Base-by-base conservation (phyloP, 2,888 invertebrate genomes). In the Sympetrum striolatum region DNA sequence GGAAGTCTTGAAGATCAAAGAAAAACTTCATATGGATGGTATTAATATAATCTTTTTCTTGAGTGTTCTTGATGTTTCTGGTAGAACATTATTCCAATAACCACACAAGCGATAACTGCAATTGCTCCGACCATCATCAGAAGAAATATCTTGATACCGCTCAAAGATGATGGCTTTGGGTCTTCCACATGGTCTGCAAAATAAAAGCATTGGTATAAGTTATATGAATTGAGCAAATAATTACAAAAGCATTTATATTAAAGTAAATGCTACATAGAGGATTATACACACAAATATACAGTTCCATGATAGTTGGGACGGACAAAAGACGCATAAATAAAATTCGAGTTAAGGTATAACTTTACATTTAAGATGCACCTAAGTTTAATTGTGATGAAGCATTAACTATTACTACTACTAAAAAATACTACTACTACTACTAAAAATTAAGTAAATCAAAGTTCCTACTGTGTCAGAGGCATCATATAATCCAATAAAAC, bases 31-130 rank as follows among this genome's bases (percentile, higher is more conserved):
- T 22, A 35, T 60, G 86, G 37, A 53, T n/a, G 37, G 12, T 3
- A 37, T 64, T 64, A 97, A 93, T 97, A 96, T 94, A 98, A 97
- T 92, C 98, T 96, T 94, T 99, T 99, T 92, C 98, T 95, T 91
- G 96, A 96, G 92, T 97, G 97, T 93, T 98, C 98, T 93, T 98
- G 97, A 91, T 97, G 96, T 93, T 98, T 98, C 93, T 98, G 98
- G 93, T 98, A 98, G 93, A 98, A 97, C 95, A 98, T 97, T 91
- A 99, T 97, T 48, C 97, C 98, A 90, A 98, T 96, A 4, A 98
- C 97, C 0, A 97, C 96, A 91, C 97, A 96, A 0, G 97, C 97
- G 80, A 98, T 97, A 15, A 98, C 94, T 3, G 97, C 97, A 44
- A 99, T 95, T 90, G 98, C 96, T 22, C 97, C 97, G 90, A 97